Evolutionary conservation across 1,140 invertebrate genomes (phyloP), one percentile per base, ranked within the genome.

Genomic region (Metopolophium dirhodum): DNA sequence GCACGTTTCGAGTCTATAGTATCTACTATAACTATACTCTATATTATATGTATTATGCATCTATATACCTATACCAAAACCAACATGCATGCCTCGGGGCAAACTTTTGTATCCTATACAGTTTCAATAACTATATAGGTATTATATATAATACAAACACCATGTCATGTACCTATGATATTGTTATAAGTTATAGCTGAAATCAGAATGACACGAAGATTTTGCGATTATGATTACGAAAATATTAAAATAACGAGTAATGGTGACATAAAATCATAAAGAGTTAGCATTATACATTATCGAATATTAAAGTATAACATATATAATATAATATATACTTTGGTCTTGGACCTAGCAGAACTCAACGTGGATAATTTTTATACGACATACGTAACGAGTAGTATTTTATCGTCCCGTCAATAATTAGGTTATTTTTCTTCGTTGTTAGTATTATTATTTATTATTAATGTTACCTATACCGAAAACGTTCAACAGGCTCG

Each of bases 401-500:
- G 7, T 83, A 22, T 23, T 83, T 22, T 23, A n/a, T 41, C 8
- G 83, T 26, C 41, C 23, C 22, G 41, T 85, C 83, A 23, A 83
- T 83, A 22, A 85, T 85, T 85, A 45, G 9, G 9, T 85, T 26
- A 45, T 47, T 47, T 87, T 22, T 11, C 6, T 87, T n/a, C 30
- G n/a, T 54, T 20, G 47, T 88, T 54, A 7, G 20, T n/a, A 77
- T n/a, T 77, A 77, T n/a, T 77, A 77, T 77, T 77, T 77, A 77
- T 77, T 77, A 77, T 77, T 77, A 77, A 77, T 77, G 14, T 49
- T 51, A 37, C 87, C 47, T 23, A 49, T 35, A n/a, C 20, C 47
- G 47, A 35, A 18, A 30, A 54, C 77, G 90, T 92, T 83, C 90
- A 83, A 92, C 90, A 92, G 90, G 90, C 68, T 92, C 45, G 49